Percentiles rank a stretch among this genome's conserved stretches.
These are phyloP conservation scores for Caenorhabditis latens DNA, from an alignment of 1,140 invertebrate species.

Conservation along the genomic window DNA sequence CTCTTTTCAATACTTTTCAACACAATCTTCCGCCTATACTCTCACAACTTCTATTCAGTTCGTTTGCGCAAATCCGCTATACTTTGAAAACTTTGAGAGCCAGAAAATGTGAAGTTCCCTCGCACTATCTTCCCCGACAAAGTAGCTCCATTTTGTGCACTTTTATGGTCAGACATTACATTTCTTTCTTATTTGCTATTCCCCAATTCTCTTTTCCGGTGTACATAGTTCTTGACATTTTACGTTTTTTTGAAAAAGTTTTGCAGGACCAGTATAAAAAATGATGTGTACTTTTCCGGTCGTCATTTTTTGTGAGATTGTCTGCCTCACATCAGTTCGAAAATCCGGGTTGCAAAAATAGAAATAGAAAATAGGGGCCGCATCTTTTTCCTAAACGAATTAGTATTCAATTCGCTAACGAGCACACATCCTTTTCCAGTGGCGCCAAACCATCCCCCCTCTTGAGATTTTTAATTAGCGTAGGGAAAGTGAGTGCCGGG, in stretches of 20 bases:
- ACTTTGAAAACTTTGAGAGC: neutral
- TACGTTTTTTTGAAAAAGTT: neutral
- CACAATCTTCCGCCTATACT: neutral
- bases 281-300: constrained; percentile 33
- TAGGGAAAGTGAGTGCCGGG: neutral
- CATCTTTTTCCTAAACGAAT: neutral
- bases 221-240: constrained; percentile 26
- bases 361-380: neutral
- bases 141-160: constrained; percentile 13
- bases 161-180: constrained; percentile 38
- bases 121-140: neutral
- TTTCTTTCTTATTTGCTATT: neutral
- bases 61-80: neutral
- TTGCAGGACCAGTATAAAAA: neutral
- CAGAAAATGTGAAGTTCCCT: neutral
- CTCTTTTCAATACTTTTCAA: constrained; percentile 43
- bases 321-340: neutral
- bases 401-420: constrained; percentile 41
- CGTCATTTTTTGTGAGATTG: neutral
- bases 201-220: neutral
- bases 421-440: constrained; percentile 16
- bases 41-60: constrained; percentile 15
- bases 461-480: constrained; percentile 53
- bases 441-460: neutral
- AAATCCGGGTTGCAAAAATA: neutral